Evolutionary conservation across 2,113 vertebrate genomes (phyloP).

Genomic region (Egretta garzetta): DNA sequence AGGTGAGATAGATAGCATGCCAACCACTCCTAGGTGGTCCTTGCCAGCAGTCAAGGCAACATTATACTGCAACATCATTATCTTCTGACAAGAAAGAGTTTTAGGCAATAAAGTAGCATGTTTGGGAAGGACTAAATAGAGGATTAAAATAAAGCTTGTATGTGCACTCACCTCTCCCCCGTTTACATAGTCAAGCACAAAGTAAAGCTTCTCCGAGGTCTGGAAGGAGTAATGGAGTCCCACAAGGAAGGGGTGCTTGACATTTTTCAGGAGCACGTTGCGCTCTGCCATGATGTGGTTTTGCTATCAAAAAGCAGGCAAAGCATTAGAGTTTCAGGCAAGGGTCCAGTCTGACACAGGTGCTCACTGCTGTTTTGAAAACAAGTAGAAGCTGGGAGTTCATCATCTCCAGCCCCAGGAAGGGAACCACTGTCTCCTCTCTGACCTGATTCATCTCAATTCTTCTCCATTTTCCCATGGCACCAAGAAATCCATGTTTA

Average conservation of each 20-base stretch:
- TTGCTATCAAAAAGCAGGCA: slow-evolving; percentile 78
- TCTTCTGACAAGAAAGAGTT: not conserved
- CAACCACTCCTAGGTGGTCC: not conserved
- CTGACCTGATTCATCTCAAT: not conserved
- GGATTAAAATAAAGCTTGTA: not conserved
- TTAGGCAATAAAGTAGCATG: not conserved
- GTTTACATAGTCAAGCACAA: slow-evolving; percentile 97
- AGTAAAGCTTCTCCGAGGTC: slow-evolving; percentile 96
- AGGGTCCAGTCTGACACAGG: too few species aligned
- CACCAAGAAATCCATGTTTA: not conserved
- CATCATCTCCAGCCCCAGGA: not conserved
- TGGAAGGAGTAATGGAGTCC: slow-evolving; percentile 97
- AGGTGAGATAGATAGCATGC: not conserved
- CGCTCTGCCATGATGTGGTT: slow-evolving; percentile 98
- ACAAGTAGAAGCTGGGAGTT: not conserved
- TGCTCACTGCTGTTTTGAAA: not conserved
- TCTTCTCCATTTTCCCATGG: not conserved
- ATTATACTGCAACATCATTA: not conserved
- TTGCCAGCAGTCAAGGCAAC: not conserved
- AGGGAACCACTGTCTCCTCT: not conserved
- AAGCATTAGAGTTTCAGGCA: not conserved
- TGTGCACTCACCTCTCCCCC: slow-evolving; percentile 89
- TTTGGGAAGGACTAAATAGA: not conserved
- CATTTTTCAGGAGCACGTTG: slow-evolving; percentile 93
- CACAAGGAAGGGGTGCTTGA: slow-evolving; percentile 94